Evolutionary conservation across 2,888 invertebrate genomes (phyloP).

Genomic region (Diaprepes abbreviatus): DNA sequence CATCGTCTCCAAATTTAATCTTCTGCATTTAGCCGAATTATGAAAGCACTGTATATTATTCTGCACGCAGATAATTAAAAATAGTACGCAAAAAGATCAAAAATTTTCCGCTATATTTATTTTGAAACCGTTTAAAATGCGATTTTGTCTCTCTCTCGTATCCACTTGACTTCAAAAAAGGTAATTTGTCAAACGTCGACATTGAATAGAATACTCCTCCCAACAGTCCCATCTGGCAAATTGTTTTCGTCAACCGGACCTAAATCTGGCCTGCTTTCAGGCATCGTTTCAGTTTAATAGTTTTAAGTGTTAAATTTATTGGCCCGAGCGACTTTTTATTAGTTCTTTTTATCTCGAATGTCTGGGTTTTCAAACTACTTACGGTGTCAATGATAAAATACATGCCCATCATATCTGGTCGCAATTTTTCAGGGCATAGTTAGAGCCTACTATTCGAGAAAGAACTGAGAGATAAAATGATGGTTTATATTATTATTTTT

Average conservation of each 20-base stretch:
- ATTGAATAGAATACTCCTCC: slow-evolving; percentile 17
- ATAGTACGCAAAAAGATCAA: too few species aligned
- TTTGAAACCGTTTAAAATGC: background rate
- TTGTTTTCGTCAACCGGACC: slow-evolving; percentile 44
- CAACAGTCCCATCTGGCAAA: slow-evolving; percentile 44
- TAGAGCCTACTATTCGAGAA: too few species aligned
- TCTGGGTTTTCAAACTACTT: background rate
- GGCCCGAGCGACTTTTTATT: slow-evolving; percentile 33
- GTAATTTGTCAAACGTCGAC: slow-evolving; percentile 39
- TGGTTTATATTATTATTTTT: too few species aligned
- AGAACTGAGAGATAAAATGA: too few species aligned
- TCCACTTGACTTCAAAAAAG: slow-evolving; percentile 25
- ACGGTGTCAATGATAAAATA: background rate
- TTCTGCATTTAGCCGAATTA: too few species aligned
- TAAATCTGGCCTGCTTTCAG: slow-evolving; percentile 44
- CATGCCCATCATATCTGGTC: background rate
- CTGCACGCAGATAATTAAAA: too few species aligned
- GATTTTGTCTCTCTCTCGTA: background rate
- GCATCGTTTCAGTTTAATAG: slow-evolving; percentile 38
- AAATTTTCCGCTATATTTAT: background rate
- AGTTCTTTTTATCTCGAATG: slow-evolving; percentile 16
- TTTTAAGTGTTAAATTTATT: slow-evolving; percentile 49
- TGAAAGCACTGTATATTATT: too few species aligned
- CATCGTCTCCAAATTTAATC: too few species aligned
- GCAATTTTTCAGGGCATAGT: too few species aligned